Conservation (phyloP, 2,888 invertebrate species). For the Protonemura montana region DNA sequence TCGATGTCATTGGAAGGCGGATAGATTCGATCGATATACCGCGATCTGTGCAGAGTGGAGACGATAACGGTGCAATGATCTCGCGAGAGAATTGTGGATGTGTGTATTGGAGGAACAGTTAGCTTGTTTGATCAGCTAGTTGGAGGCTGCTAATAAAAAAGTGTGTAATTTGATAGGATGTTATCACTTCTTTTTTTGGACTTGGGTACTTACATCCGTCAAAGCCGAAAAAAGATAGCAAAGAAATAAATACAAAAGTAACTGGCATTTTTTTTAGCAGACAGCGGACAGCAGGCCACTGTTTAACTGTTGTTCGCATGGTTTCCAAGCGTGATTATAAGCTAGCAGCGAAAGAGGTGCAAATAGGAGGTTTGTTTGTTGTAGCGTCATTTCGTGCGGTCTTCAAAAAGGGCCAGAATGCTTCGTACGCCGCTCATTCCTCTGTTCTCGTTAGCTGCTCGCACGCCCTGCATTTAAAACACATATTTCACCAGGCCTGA, state of each 20-base stretch:
- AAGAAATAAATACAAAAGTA: not conserved
- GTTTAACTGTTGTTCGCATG: not conserved
- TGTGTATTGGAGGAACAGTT: not conserved
- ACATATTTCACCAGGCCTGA: not conserved
- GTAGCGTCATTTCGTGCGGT: too few species aligned
- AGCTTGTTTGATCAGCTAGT: not conserved
- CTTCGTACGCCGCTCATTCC: not conserved
- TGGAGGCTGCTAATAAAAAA: not conserved
- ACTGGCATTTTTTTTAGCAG: too few species aligned
- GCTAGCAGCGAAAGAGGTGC: too few species aligned
- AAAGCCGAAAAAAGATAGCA: not conserved
- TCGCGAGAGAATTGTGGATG: not conserved
- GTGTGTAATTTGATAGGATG: not conserved
- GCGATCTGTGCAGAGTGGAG: not conserved
- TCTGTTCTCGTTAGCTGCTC: not conserved
- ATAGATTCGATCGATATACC: not conserved
- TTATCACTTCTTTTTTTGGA: not conserved
- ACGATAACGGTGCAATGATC: slow-evolving; percentile 28
- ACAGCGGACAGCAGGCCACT: too few species aligned
- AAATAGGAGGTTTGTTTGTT: too few species aligned
- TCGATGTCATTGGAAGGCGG: not conserved
- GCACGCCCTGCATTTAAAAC: not conserved
- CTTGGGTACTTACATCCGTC: not conserved
- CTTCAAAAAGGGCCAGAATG: not conserved
- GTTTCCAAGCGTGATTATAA: not conserved